These are phyloP conservation scores for Dichetophora obliterata DNA, from an alignment of 2,888 invertebrate genomes.

Conservation along the genomic window DNA sequence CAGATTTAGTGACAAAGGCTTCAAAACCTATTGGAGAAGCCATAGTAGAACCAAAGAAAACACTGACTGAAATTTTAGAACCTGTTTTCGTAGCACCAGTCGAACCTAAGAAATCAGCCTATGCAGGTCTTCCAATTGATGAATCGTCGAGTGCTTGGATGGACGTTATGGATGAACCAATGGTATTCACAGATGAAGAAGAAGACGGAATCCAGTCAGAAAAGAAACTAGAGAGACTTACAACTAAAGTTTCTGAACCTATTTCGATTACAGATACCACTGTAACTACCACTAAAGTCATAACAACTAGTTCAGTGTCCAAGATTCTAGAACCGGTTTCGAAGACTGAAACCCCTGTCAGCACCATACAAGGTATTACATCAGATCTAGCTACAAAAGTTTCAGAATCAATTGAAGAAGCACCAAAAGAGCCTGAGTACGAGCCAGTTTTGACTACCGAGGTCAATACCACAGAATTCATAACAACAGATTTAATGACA, in stretches of 20 bases:
- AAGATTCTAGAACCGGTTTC: slow-evolving; percentile 44
- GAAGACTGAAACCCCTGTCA: neutral
- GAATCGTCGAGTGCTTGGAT: slow-evolving; percentile 61
- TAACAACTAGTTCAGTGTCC: slow-evolving; percentile 61
- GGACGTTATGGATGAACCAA: slow-evolving; percentile 63
- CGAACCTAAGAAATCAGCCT: slow-evolving; percentile 56
- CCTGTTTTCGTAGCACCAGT: slow-evolving; percentile 44
- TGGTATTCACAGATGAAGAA: slow-evolving; percentile 62
- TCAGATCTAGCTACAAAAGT: neutral
- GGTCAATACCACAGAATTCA: neutral
- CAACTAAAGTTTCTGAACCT: neutral
- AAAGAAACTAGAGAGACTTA: too few species aligned
- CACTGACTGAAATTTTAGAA: neutral
- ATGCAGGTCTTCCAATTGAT: slow-evolving; percentile 60
- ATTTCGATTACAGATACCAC: slow-evolving; percentile 22
- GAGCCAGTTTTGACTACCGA: too few species aligned
- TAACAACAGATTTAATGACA: neutral
- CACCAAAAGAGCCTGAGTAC: neutral
- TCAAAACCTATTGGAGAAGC: neutral
- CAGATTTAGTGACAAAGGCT: neutral
- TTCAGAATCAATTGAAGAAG: neutral
- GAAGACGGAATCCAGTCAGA: too few species aligned
- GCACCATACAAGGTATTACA: neutral
- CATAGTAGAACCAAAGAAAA: slow-evolving; percentile 35
- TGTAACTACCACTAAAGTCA: slow-evolving; percentile 55